phyloP scores from a whole-genome alignment of 2,888 invertebrate genomes.

The Exephanes ischioxanthus region DNA sequence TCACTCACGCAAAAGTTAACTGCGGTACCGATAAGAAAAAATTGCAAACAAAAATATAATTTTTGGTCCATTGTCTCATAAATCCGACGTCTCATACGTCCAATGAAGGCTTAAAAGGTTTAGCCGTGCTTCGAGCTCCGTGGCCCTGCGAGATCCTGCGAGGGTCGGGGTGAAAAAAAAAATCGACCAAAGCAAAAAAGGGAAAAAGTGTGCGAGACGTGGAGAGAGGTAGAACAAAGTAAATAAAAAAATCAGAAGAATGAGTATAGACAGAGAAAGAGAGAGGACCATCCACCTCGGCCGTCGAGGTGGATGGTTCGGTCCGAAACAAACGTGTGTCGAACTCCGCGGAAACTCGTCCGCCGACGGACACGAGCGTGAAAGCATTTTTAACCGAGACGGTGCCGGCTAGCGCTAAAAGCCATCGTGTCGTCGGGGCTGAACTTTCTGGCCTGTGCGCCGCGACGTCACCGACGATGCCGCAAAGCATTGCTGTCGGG shows the following conservation, averaged over 20 bases:
- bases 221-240: constrained; percentile 8
- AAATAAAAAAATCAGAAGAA: constrained; percentile 24
- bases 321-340: constrained; percentile 65
- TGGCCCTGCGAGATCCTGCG: background rate
- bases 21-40: background rate
- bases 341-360: constrained; percentile 62
- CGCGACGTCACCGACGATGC: constrained; percentile 35
- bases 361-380: constrained; percentile 60
- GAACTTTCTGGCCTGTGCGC: constrained; percentile 65
- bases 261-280: constrained; percentile 6
- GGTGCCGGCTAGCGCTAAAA: constrained; percentile 55
- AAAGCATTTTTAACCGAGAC: constrained; percentile 67
- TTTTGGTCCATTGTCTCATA: background rate
- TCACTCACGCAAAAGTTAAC: background rate
- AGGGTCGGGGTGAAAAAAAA: constrained; percentile 1
- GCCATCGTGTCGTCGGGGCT: constrained; percentile 55
- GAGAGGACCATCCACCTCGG: constrained; percentile 30
- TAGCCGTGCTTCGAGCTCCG: constrained; percentile 1
- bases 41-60: background rate
- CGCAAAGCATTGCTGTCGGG: constrained; percentile 38
- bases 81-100: constrained; percentile 18
- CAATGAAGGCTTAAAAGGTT: constrained; percentile 51
- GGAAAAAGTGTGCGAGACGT: constrained; percentile 12
- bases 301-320: constrained; percentile 22
- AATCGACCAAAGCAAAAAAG: constrained; percentile 33